phyloP scores from a whole-genome alignment of 2,113 vertebrate species.

The Syngnathus scovelli region DNA sequence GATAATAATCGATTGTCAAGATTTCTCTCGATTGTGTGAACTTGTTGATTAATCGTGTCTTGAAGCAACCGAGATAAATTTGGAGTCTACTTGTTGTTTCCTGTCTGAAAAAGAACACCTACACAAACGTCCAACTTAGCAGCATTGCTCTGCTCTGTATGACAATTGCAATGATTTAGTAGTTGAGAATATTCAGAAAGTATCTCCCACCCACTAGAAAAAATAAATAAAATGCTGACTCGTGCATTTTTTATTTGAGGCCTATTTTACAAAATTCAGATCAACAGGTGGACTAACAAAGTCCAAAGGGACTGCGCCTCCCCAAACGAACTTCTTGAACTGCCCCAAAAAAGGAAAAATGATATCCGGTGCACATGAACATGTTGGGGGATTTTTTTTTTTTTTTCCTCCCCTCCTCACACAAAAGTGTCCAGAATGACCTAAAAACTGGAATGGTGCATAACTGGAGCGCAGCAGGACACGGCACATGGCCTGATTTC shows the following conservation, averaged over 20 bases:
- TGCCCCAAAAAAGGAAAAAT: slow-evolving; percentile 18
- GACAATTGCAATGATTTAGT: background rate
- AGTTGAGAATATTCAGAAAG: background rate
- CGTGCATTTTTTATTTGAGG: background rate
- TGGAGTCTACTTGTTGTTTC: background rate
- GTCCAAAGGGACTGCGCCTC: slow-evolving; percentile 12
- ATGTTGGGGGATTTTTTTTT: slow-evolving; percentile 3
- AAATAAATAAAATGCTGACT: background rate
- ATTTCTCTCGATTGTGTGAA: background rate
- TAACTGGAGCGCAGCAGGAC: slow-evolving; percentile 27
- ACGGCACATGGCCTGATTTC: slow-evolving; percentile 30
- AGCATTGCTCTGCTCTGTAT: too few relatives aligned
- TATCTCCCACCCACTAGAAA: too few relatives aligned
- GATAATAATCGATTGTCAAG: background rate
- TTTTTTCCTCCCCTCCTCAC: slow-evolving; percentile 5
- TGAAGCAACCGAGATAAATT: background rate
- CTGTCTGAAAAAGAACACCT: background rate
- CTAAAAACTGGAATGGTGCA: slow-evolving; percentile 37
- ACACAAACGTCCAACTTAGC: too few relatives aligned
- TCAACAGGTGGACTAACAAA: slow-evolving; percentile 31
- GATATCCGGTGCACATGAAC: slow-evolving; percentile 18
- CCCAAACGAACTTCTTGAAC: slow-evolving; percentile 33
- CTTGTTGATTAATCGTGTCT: background rate
- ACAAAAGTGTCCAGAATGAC: slow-evolving; percentile 41
- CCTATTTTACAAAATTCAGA: background rate